Conservation (phyloP, 2,888 invertebrate genomes). For the Rhopalosiphum nymphaeae region DNA sequence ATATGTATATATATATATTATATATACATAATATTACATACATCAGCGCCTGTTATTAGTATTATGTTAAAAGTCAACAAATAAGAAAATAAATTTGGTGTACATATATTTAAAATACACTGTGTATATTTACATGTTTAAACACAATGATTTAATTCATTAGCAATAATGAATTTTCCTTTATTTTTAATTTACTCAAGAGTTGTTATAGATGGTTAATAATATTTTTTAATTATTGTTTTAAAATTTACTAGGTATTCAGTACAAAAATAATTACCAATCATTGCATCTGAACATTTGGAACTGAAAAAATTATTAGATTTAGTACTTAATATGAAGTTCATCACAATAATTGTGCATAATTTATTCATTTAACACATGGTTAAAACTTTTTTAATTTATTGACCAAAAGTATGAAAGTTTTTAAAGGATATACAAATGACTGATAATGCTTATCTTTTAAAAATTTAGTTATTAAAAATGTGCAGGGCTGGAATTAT, state of each 20-base stretch:
- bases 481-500: too few species aligned
- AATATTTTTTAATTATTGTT: not conserved
- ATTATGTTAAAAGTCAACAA: conserved; percentile 47
- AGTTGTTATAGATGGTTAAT: not conserved
- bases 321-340: not conserved
- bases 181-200: not conserved
- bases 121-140: conserved; percentile 9
- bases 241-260: not conserved
- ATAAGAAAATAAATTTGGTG: conserved; percentile 38
- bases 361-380: not conserved
- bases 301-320: not conserved
- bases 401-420: not conserved
- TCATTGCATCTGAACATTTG: not conserved
- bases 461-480: not conserved
- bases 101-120: conserved; percentile 48
- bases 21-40: conserved; percentile 25
- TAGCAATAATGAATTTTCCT: not conserved
- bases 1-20: conserved; percentile 27
- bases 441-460: not conserved
- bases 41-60: conserved; percentile 54
- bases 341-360: not conserved
- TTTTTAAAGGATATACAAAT: not conserved
- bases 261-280: not conserved
- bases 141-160: not conserved
- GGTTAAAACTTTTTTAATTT: not conserved